phyloP scores from a whole-genome alignment of 1,140 invertebrate genomes.

The Achatina immaculata region DNA sequence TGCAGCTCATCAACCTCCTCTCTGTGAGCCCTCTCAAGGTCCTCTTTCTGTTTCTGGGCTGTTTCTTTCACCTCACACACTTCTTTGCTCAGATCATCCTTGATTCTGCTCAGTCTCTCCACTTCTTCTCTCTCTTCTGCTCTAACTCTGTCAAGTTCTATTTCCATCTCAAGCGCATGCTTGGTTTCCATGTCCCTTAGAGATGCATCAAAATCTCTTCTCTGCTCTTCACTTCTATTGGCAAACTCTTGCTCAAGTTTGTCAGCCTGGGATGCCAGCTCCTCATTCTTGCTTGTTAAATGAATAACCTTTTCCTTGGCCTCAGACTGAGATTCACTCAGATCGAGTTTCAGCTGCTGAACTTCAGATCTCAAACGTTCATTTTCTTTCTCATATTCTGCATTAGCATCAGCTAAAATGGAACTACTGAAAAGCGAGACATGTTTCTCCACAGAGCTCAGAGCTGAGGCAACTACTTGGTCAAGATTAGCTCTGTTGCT shows the following conservation, averaged over 20 bases:
- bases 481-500: slow-evolving; percentile 11
- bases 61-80: background rate
- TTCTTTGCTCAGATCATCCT: slow-evolving; percentile 26
- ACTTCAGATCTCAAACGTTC: background rate
- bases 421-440: slow-evolving; percentile 9
- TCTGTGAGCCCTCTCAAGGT: background rate
- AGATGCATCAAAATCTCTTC: slow-evolving; percentile 41
- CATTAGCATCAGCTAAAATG: slow-evolving; percentile 6
- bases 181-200: slow-evolving; percentile 43
- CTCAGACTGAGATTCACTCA: slow-evolving; percentile 33
- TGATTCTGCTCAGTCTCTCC: slow-evolving; percentile 34
- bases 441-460: slow-evolving; percentile 22
- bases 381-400: slow-evolving; percentile 18
- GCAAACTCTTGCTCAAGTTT: background rate
- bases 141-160: slow-evolving; percentile 43
- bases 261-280: slow-evolving; percentile 9
- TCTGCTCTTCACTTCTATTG: slow-evolving; percentile 37
- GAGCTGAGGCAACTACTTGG: background rate
- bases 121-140: slow-evolving; percentile 71
- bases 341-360: slow-evolving; percentile 48
- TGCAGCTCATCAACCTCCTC: slow-evolving; percentile 2
- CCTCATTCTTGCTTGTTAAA: slow-evolving; percentile 39
- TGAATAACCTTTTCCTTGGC: background rate
- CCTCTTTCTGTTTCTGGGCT: slow-evolving; percentile 29
- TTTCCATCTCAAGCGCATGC: slow-evolving; percentile 41